phyloP scores from a whole-genome alignment of 2,888 invertebrate genomes.

The Galeopsomyia nigrocyanea region DNA sequence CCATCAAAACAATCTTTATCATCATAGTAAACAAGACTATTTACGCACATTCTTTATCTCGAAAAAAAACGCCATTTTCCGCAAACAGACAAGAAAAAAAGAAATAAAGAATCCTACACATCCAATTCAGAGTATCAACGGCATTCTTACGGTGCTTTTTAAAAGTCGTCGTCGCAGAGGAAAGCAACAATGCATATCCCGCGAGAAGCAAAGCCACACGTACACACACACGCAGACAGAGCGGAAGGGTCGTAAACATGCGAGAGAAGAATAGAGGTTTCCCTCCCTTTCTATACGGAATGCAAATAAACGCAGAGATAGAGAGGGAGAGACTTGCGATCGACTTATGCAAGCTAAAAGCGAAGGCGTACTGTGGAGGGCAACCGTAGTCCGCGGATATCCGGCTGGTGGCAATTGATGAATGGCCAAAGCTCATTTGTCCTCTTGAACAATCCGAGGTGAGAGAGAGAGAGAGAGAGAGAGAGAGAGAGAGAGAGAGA shows the following conservation, averaged over 20 bases:
- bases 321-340: neutral
- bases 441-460: conserved; percentile 38
- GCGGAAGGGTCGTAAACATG: neutral
- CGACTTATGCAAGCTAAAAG: conserved; percentile 33
- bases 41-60: no score
- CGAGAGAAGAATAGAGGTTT: no score
- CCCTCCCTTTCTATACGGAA: neutral
- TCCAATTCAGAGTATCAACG: no score
- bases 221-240: neutral
- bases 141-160: no score
- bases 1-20: no score
- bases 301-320: conserved; percentile 31
- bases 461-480: conserved; percentile 30
- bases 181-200: conserved; percentile 18
- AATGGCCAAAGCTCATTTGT: conserved; percentile 41
- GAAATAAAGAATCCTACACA: no score
- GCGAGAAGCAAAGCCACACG: neutral
- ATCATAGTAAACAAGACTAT: no score
- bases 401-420: conserved; percentile 38
- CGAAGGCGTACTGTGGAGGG: conserved; percentile 1
- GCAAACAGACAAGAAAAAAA: no score
- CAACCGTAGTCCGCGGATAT: conserved; percentile 23
- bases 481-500: conserved; percentile 4
- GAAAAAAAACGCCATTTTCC: no score
- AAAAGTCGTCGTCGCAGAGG: neutral